Conservation (phyloP, 2,888 invertebrate species). For the Osmoderma eremita region DNA sequence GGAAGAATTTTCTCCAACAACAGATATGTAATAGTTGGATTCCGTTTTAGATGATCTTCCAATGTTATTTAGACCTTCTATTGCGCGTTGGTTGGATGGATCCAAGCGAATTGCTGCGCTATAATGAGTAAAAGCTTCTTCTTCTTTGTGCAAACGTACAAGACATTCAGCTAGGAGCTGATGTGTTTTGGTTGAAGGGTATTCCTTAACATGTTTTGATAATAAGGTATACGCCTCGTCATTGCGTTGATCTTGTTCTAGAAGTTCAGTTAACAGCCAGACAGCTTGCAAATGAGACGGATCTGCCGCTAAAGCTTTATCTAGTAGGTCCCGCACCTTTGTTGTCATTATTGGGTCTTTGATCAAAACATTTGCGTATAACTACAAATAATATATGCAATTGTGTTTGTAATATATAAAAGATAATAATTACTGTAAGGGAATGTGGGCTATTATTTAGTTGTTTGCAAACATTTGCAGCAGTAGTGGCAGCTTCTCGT, state of each 20-base stretch:
- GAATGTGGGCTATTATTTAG: slow-evolving; percentile 78
- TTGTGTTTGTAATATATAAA: too few relatives aligned
- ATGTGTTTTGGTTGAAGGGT: slow-evolving; percentile 72
- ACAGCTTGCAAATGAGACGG: slow-evolving; percentile 78
- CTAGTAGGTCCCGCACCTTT: slow-evolving; percentile 75
- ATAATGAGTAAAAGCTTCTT: slow-evolving; percentile 76
- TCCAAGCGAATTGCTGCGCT: slow-evolving; percentile 73
- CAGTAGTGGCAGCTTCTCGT: slow-evolving; percentile 78
- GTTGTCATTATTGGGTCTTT: slow-evolving; percentile 70
- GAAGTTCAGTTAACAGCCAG: slow-evolving; percentile 76
- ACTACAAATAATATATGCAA: slow-evolving; percentile 64
- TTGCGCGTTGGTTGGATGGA: slow-evolving; percentile 71
- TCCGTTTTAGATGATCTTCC: slow-evolving; percentile 66
- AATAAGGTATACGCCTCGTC: slow-evolving; percentile 76
- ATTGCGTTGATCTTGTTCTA: slow-evolving; percentile 72
- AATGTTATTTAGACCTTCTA: slow-evolving; percentile 73
- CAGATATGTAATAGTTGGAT: slow-evolving; percentile 66
- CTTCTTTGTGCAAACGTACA: slow-evolving; percentile 70
- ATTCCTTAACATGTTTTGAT: slow-evolving; percentile 71
- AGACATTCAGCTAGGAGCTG: slow-evolving; percentile 72
- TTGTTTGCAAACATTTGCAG: slow-evolving; percentile 76
- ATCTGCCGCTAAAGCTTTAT: slow-evolving; percentile 78
- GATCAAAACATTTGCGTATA: slow-evolving; percentile 78
- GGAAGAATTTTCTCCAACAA: slow-evolving; percentile 64
- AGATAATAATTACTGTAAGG: slow-evolving; percentile 69